Percentiles rank a stretch among this genome's conserved stretches.
phyloP scores from a whole-genome alignment of 2,797 vertebrate genomes.

The Phrynocephalus vlangalii region DNA sequence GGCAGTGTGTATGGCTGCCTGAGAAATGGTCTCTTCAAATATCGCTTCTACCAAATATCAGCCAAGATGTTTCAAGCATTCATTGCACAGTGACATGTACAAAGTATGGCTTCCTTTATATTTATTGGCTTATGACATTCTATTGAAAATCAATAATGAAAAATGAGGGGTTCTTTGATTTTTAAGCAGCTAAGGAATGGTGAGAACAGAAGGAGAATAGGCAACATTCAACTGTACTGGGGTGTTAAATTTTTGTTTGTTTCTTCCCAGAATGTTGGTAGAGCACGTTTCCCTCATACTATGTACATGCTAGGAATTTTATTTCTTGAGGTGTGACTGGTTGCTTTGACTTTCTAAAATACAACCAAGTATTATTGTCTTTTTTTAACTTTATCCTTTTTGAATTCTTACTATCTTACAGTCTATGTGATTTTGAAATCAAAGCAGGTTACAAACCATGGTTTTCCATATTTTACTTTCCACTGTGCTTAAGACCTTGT shows the following conservation, averaged over 20 bases:
- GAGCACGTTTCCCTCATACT: neutral
- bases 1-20: neutral
- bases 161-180: neutral
- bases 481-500: neutral
- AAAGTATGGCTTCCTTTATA: neutral
- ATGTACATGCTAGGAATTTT: neutral
- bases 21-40: neutral
- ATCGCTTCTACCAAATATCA: neutral
- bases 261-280: neutral
- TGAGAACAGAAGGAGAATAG: neutral
- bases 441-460: neutral
- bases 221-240: neutral
- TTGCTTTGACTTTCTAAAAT: neutral
- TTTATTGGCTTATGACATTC: conserved; percentile 4
- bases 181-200: neutral
- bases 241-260: neutral
- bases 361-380: too few relatives aligned
- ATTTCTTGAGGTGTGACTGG: neutral
- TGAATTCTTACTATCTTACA: neutral
- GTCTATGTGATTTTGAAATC: neutral
- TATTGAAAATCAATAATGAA: conserved; percentile 8
- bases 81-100: neutral
- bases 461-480: neutral
- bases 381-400: neutral
- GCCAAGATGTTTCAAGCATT: neutral